These are phyloP conservation scores for Gymnogyps californianus DNA, from an alignment of 2,113 vertebrate genomes.

Conservation along the genomic window DNA sequence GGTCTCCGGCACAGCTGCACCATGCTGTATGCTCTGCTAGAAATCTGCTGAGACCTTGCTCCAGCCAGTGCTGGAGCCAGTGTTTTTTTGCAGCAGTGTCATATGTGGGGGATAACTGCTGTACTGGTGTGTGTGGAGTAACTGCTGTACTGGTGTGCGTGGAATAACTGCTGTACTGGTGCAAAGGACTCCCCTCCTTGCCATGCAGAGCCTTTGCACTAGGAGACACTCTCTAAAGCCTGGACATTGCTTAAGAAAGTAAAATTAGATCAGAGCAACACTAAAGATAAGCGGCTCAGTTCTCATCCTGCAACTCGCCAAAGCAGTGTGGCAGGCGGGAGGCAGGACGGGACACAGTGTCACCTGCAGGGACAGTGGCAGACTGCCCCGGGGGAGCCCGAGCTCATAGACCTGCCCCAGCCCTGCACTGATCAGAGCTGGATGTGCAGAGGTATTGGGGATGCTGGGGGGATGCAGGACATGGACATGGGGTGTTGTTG, in stretches of 20 bases:
- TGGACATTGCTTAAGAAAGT: constrained; percentile 3
- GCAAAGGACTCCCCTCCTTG: neutral
- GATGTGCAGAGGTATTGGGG: neutral
- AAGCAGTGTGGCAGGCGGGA: neutral
- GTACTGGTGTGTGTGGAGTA: neutral
- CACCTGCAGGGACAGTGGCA: neutral
- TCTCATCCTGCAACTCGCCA: neutral
- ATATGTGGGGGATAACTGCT: neutral
- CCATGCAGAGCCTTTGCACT: neutral
- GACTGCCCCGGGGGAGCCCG: fast-evolving
- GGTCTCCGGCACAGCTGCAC: neutral
- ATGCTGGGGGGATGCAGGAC: neutral
- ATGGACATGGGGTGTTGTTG: neutral
- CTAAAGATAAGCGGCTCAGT: neutral
- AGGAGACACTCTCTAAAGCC: neutral
- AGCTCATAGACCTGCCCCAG: neutral
- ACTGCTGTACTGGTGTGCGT: neutral
- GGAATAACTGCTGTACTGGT: neutral
- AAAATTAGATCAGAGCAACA: constrained; percentile 13
- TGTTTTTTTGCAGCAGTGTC: neutral
- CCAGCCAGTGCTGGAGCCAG: neutral
- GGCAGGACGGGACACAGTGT: neutral
- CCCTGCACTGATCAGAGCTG: neutral
- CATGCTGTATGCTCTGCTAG: neutral
- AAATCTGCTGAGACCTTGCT: neutral